Evolutionary conservation across 1,140 invertebrate species (phyloP).

Genomic region (Drosophila funebris): DNA sequence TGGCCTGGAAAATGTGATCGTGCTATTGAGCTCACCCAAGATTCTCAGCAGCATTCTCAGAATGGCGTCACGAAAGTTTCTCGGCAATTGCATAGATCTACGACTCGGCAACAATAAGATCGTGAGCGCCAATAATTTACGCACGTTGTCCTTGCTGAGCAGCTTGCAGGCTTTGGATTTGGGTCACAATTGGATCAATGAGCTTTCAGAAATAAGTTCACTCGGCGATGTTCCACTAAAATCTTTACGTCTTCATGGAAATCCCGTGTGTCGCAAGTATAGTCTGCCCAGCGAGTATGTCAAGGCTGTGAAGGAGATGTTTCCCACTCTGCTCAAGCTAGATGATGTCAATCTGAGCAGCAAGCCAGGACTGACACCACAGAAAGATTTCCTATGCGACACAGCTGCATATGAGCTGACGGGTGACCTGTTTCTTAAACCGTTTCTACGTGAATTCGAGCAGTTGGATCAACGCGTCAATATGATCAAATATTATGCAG

Average conservation of each 20-base stretch:
- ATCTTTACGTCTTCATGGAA: slow-evolving; percentile 84
- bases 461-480: slow-evolving; percentile 25
- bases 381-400: slow-evolving; percentile 70
- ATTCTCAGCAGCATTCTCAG: slow-evolving; percentile 48
- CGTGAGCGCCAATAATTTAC: slow-evolving; percentile 24
- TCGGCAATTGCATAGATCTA: slow-evolving; percentile 61
- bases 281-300: slow-evolving; percentile 83
- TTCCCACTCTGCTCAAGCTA: slow-evolving; percentile 68
- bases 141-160: slow-evolving; percentile 45
- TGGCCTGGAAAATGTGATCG: slow-evolving; percentile 55
- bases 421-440: slow-evolving; percentile 50
- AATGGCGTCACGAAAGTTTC: slow-evolving; percentile 52
- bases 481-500: slow-evolving; percentile 43
- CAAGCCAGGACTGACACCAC: slow-evolving; percentile 37
- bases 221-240: slow-evolving; percentile 55
- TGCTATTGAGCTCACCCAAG: slow-evolving; percentile 52
- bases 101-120: slow-evolving; percentile 66
- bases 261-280: slow-evolving; percentile 84
- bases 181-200: slow-evolving; percentile 66
- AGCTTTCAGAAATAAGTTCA: slow-evolving; percentile 42
- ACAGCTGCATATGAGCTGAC: slow-evolving; percentile 62
- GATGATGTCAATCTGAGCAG: slow-evolving; percentile 57
- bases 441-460: slow-evolving; percentile 58
- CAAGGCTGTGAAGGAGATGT: slow-evolving; percentile 81
- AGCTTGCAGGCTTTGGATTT: slow-evolving; percentile 65